Base-by-base conservation (phyloP, 2,888 invertebrate species). In the Melanophora roralis region DNA sequence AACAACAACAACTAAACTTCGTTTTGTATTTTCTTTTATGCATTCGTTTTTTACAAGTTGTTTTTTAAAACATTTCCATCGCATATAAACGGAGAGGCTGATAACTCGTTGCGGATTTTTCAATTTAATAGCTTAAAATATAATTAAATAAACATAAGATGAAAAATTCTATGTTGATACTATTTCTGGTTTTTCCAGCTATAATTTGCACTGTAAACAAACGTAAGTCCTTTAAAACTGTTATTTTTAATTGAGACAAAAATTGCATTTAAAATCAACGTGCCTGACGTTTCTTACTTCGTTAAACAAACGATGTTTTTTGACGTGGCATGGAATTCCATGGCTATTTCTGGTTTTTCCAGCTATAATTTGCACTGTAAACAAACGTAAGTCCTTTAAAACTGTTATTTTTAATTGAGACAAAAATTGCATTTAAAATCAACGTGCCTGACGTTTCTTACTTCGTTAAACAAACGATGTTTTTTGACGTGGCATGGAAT, bases 351-450 rank as follows among this genome's bases (percentile, higher is more conserved):
- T 95, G 85, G 92, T 94, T 84, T 90, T 95, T 82, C 95, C 95
- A 84, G 93, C 94, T 36, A 92, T 94, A 53, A 92, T 95, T 83
- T 92, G 94, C 84, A 93, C 93, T 83, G 92, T 94, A 82, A 93
- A 93, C 89, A 92, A 91, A 90, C 94, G 95, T 96, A 92, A 94
- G 94, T 92, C n/a, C n/a, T n/a, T n/a, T n/a, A n/a, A n/a, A n/a
- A n/a, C n/a, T n/a, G 47, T n/a, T 0, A 36, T 40, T 36, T 53
- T 40, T 40, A n/a, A 21, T 11, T 16, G 14, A 6, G 34, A 60
- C 23, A 19, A 23, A 19, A 53, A 43, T 49, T 23, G 21, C 36
- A 32, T 72, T 60, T 21, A 19, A 68, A 47, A 53, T 57, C 14
- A 71, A 60, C 40, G 14, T 62, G 49, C 57, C 32, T 59, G 60